phyloP scores from a whole-genome alignment of 2,888 invertebrate species.

The Rhagium mordax region DNA sequence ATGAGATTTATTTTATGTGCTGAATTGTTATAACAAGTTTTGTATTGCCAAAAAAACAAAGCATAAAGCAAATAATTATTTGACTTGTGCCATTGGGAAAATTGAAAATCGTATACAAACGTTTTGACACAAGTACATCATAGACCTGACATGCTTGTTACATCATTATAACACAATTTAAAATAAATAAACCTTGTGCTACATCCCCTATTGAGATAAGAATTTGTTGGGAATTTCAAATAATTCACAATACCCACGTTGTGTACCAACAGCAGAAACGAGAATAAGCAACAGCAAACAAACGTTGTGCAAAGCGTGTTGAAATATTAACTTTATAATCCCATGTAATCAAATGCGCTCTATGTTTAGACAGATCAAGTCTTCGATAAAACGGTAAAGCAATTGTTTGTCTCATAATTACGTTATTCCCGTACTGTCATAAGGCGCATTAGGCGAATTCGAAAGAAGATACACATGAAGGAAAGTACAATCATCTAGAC shows the following conservation, averaged over 20 bases:
- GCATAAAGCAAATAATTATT: too few species aligned
- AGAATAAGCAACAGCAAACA: not conserved
- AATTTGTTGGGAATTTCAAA: not conserved
- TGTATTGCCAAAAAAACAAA: too few species aligned
- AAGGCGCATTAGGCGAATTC: not conserved
- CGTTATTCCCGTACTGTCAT: conserved; percentile 11
- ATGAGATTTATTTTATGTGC: too few species aligned
- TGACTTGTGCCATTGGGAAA: too few species aligned
- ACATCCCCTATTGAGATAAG: conserved; percentile 7
- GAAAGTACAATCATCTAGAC: conserved; percentile 34
- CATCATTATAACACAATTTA: not conserved
- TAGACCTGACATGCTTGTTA: not conserved
- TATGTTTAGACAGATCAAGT: conserved; percentile 2
- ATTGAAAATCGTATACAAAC: too few species aligned
- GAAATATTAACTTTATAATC: conserved; percentile 9
- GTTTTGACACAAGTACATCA: not conserved
- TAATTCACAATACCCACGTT: not conserved
- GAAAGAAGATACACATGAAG: not conserved
- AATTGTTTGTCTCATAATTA: conserved; percentile 21
- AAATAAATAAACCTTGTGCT: conserved; percentile 7
- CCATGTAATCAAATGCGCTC: conserved; percentile 3
- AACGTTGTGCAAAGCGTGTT: conserved; percentile 2
- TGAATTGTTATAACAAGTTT: too few species aligned
- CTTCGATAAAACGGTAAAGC: conserved; percentile 8
- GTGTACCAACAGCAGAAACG: not conserved